Conservation (phyloP, 1,140 invertebrate species). For the Colletes latitarsis region DNA sequence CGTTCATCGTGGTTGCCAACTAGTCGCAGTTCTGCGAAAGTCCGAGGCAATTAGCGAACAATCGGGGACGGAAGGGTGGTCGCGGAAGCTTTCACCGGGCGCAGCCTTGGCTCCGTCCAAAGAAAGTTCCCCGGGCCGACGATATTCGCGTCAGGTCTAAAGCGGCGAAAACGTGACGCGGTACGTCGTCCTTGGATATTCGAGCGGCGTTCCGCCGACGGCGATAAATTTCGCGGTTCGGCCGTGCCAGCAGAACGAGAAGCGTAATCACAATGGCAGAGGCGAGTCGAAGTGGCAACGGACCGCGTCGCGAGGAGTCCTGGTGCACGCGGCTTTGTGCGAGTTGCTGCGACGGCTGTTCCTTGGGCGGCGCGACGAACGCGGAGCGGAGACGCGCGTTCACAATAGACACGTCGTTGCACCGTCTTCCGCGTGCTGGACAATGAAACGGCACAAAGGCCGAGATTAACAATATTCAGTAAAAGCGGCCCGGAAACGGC, state of each 20-base stretch:
- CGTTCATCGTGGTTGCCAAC: not conserved
- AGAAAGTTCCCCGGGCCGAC: constrained; percentile 20
- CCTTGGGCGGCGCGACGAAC: constrained; percentile 23
- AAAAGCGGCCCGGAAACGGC: constrained; percentile 13
- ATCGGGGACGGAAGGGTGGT: constrained; percentile 33
- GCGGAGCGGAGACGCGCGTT: constrained; percentile 17
- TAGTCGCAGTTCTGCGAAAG: not conserved
- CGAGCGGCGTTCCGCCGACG: constrained; percentile 33
- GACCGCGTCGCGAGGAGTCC: not conserved
- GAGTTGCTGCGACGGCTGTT: constrained; percentile 18
- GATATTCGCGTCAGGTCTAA: constrained; percentile 40
- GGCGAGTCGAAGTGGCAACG: constrained; percentile 25
- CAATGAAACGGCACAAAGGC: constrained; percentile 53
- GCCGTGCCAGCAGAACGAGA: constrained; percentile 5
- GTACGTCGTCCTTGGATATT: constrained; percentile 41
- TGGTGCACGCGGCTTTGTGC: constrained; percentile 24
- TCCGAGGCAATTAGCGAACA: constrained; percentile 49
- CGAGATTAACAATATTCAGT: constrained; percentile 60
- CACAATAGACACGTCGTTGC: constrained; percentile 54
- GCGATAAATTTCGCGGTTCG: constrained; percentile 49
- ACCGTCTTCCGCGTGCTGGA: constrained; percentile 40
- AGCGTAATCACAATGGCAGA: constrained; percentile 36
- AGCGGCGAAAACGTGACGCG: constrained; percentile 38
- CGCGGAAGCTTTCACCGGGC: constrained; percentile 16
- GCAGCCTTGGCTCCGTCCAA: not conserved